These are phyloP conservation scores for Agelas oroides DNA, from an alignment of 37 sponge, comb jelly and placozoan species.

Conservation along the genomic window DNA sequence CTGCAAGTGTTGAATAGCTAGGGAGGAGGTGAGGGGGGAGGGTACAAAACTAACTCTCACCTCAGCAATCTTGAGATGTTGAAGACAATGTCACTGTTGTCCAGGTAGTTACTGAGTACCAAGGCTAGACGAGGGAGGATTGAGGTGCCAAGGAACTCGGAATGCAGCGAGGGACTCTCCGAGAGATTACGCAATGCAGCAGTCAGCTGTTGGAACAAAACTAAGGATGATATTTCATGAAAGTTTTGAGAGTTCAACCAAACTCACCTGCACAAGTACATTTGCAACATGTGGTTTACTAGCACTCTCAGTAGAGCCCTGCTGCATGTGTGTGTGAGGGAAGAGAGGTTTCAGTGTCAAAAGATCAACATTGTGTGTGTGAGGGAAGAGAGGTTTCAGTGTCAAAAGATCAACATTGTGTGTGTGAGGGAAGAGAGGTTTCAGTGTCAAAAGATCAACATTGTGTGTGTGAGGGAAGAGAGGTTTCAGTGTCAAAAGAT, in stretches of 20 bases:
- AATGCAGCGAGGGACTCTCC: constrained; percentile 27
- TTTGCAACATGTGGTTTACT: constrained; percentile 20
- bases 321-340: neutral
- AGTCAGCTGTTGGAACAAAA: constrained; percentile 40
- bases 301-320: constrained; percentile 25
- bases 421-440: too few relatives aligned
- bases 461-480: too few relatives aligned
- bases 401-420: too few relatives aligned
- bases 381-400: too few relatives aligned
- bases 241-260: too few relatives aligned
- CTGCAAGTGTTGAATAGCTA: too few relatives aligned
- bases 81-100: constrained; percentile 64
- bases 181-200: constrained; percentile 64
- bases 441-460: too few relatives aligned
- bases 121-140: constrained; percentile 44
- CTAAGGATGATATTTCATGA: too few relatives aligned
- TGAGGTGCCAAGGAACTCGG: constrained; percentile 23
- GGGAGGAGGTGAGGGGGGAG: too few relatives aligned
- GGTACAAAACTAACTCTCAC: too few relatives aligned
- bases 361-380: neutral
- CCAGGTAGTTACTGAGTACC: constrained; percentile 27
- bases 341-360: neutral
- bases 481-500: too few relatives aligned
- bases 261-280: neutral
- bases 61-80: constrained; percentile 74